phyloP scores from a whole-genome alignment of 2,113 vertebrate genomes.

The Pycnonotus jocosus region DNA sequence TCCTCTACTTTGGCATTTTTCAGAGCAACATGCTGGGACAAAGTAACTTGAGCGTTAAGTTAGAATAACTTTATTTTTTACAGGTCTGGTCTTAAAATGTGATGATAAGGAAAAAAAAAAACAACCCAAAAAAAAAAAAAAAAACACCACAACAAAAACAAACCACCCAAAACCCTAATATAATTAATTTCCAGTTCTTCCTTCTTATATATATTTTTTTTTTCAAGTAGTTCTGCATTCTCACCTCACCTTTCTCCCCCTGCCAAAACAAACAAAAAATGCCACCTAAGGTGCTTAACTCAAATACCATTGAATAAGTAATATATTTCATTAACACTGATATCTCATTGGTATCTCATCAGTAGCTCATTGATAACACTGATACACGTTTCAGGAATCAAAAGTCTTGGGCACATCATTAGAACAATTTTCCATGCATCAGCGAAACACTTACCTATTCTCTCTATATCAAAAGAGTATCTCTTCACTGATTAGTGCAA shows the following conservation, averaged over 20 bases:
- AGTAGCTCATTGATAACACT: neutral
- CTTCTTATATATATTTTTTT: neutral
- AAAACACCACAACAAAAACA: too few relatives aligned
- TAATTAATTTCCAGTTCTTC: neutral
- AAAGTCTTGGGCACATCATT: neutral
- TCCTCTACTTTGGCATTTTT: neutral
- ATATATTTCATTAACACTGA: neutral
- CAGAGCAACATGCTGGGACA: neutral
- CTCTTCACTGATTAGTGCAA: neutral
- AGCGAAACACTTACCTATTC: neutral
- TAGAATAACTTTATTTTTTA: neutral
- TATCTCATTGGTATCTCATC: neutral
- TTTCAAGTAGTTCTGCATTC: neutral
- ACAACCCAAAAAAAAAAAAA: too few relatives aligned
- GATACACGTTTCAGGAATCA: neutral
- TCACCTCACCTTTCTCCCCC: accelerated
- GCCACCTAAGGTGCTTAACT: accelerated
- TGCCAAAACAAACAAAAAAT: accelerated
- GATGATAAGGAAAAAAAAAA: neutral
- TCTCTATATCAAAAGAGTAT: neutral
- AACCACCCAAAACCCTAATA: too few relatives aligned
- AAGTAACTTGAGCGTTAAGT: neutral
- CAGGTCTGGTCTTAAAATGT: neutral
- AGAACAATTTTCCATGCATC: neutral
- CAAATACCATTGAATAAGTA: neutral